Conservation (phyloP, 2,888 invertebrate genomes). For the Oxyscelio sp. region DNA sequence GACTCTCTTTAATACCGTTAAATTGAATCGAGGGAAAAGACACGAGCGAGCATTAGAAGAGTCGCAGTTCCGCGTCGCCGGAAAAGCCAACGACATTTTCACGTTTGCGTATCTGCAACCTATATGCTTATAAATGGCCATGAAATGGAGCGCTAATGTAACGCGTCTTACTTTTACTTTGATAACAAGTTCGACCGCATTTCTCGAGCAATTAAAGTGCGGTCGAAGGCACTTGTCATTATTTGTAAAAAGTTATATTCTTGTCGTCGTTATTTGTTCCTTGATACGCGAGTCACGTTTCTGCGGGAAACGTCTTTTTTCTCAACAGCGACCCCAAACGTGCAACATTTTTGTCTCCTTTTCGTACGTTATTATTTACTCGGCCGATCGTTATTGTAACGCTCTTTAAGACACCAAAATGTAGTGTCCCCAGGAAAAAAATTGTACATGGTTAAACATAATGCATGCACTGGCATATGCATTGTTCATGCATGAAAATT, state of each 20-base stretch:
- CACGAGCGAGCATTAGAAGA: constrained; percentile 19
- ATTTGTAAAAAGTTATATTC: constrained; percentile 54
- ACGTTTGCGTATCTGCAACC: constrained; percentile 63
- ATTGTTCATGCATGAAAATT: too few relatives aligned
- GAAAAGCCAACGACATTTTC: constrained; percentile 65
- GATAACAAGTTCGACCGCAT: constrained; percentile 71
- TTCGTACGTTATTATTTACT: constrained; percentile 1
- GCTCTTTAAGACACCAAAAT: too few relatives aligned
- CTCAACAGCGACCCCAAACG: constrained; percentile 38
- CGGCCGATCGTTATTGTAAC: not conserved
- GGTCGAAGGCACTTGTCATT: constrained; percentile 54
- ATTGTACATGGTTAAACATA: too few relatives aligned
- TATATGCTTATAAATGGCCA: constrained; percentile 72
- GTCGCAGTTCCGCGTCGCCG: constrained; percentile 21
- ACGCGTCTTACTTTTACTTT: constrained; percentile 69
- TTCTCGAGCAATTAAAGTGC: constrained; percentile 68
- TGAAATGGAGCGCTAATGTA: constrained; percentile 66
- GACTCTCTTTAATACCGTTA: constrained; percentile 69
- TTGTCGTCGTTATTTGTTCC: constrained; percentile 52
- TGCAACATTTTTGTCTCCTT: constrained; percentile 6
- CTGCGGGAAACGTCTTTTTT: constrained; percentile 38
- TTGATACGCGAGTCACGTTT: constrained; percentile 60
- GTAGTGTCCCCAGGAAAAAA: too few relatives aligned
- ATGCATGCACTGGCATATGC: too few relatives aligned
- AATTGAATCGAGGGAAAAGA: constrained; percentile 55